These are phyloP conservation scores for Phrynocephalus guinanensis DNA, from an alignment of 2,797 vertebrate genomes.

Conservation along the genomic window DNA sequence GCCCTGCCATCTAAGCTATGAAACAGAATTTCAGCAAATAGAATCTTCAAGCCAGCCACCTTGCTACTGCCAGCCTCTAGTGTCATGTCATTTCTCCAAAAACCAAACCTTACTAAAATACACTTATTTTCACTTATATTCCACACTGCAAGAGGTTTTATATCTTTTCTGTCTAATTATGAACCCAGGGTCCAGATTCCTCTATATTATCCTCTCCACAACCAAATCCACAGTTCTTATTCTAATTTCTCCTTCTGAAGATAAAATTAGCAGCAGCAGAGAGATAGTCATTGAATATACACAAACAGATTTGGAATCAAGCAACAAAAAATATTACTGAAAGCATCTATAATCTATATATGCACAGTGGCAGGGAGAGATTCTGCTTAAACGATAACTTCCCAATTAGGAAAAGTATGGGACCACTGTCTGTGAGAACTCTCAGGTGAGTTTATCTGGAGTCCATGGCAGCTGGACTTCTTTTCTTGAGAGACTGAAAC, in stretches of 20 bases:
- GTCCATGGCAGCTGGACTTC: too few species aligned
- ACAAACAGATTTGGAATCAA: not conserved
- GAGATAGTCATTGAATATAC: not conserved
- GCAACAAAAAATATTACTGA: not conserved
- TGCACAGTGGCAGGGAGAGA: not conserved
- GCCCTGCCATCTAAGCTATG: too few species aligned
- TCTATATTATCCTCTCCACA: not conserved
- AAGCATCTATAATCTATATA: not conserved
- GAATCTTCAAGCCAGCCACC: not conserved
- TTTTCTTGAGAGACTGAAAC: too few species aligned
- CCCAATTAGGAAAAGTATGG: not conserved
- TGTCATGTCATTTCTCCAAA: not conserved
- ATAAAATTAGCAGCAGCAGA: not conserved
- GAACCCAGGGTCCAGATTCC: not conserved
- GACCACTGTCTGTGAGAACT: not conserved
- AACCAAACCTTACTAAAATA: not conserved
- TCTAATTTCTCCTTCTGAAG: not conserved
- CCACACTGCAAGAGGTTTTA: not conserved
- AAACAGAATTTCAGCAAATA: not conserved
- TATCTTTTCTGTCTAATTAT: not conserved
- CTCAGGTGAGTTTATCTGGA: too few species aligned
- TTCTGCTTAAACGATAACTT: not conserved
- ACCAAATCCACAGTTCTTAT: not conserved
- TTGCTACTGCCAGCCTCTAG: not conserved
- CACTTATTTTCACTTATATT: not conserved